Evolutionary conservation across 1,140 invertebrate genomes (phyloP), one percentile per base, ranked within the genome.

Genomic region (Mactra quadrangularis): DNA sequence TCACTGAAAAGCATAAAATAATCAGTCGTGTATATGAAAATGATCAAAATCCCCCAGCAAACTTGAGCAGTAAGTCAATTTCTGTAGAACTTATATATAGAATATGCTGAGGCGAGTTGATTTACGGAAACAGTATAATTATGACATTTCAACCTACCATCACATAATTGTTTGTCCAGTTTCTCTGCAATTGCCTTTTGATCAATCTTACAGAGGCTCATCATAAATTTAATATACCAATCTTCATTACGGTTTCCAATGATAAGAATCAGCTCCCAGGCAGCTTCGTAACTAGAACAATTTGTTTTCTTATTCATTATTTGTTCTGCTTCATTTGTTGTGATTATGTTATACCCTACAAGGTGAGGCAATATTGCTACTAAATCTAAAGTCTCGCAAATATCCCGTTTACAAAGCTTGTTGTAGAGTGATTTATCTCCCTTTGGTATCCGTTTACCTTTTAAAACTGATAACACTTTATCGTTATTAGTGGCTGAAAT

Each of bases 181-280:
- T 9, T 31, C 15, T 50, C 19, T 31, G 64, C 64, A 29, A 68
- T 38, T 17, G 0, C 0, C 47, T 68, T 41, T 6, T 50, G 41
- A 4, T 41, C 27, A 6, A 25, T 27, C 1, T 68, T 41, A 50
- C 47, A 47, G 1, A 68, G 45, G 22, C 41, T 47, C 29, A 68
- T 17, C 64, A 68, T 15, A 11, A 68, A 50, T 52, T 19, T 50
- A 9, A 25, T 0, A 68, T 47, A 68, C 64, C 64, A 68, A 50
- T 68, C 1, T 31, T 27, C 29, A 31, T 13, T 9, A 9, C 64
- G 31, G 4, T 47, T 27, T 52, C 38, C 22, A 27, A 68, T 50
- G 1, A 50, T 11, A 11, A 35, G 3, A 11, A 62, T 35, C 1
- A 68, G 19, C 3, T 68, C 64, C 22, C 27, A 3, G 2, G 64